Base-by-base conservation (phyloP, 2,113 vertebrate genomes). In the Petrocephalus microphthalmus region DNA sequence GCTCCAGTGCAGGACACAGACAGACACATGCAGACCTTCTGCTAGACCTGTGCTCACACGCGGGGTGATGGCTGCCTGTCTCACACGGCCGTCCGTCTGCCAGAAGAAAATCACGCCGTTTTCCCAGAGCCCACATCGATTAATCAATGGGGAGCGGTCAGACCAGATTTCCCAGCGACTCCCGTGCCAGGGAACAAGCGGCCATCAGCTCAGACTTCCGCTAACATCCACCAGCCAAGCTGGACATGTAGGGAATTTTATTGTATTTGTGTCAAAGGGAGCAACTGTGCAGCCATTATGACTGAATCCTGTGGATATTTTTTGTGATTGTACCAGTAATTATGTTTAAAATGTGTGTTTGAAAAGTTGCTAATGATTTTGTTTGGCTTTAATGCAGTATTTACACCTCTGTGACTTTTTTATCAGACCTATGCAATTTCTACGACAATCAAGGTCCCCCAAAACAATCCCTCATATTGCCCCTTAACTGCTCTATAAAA, bases 1-100 rank as follows among this genome's bases (percentile, higher is more conserved):
- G 25, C 7, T 33, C 87, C 81, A 89, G 92, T 88, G 89, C 87
- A 57, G 74, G 84, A 89, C 91, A 92, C 88, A 90, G 86, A 89
- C 87, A 91, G 91, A 92, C 90, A 89, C 87, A 90, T 85, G n/a
- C n/a, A 85, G n/a, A 20, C 84, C 25, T 85, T 85, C 45, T 29
- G 37, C 20, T 81, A 84, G 45, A 51, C 2, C 6, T 82, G 33
- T 10, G 0, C 13, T 53, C 15, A 17, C 52, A 85, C 2, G 1
- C 8, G 19, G 52, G 85, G 47, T 54, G 25, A 54, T 64, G 33
- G 53, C 56, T 86, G 33, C 37, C 54, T 45, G 85, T 42, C 56
- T 86, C 52, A 45, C 33, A 86, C 45, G 37, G 45, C 22, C 47
- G 20, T 3, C 47, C 11, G 8, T 13, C 67, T n/a, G 33, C 67